phyloP scores from a whole-genome alignment of 2,888 invertebrate species.

The Onthophagus sagittarius region DNA sequence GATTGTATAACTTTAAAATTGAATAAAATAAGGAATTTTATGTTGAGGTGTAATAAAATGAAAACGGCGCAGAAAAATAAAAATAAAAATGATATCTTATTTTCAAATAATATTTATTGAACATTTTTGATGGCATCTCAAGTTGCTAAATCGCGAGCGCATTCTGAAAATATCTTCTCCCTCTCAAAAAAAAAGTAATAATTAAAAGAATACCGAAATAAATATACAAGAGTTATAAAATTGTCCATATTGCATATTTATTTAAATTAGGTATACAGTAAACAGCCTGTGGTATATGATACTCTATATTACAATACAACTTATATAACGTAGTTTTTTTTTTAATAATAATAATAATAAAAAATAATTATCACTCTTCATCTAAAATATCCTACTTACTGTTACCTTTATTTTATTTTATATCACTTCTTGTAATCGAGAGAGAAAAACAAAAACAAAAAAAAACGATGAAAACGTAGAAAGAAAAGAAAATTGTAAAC shows the following conservation, averaged over 20 bases:
- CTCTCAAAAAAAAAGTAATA: slow-evolving; percentile 19
- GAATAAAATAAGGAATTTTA: too few species aligned
- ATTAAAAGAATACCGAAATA: slow-evolving; percentile 15
- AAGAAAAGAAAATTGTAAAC: slow-evolving; percentile 16
- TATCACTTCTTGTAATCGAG: slow-evolving; percentile 18
- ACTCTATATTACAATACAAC: slow-evolving; percentile 33
- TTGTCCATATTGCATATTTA: slow-evolving; percentile 42
- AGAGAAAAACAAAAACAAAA: slow-evolving; percentile 17
- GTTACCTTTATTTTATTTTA: slow-evolving; percentile 14
- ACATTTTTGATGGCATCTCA: slow-evolving; percentile 36
- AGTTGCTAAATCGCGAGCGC: slow-evolving; percentile 29
- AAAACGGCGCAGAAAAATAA: neutral
- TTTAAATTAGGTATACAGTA: slow-evolving; percentile 42
- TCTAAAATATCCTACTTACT: slow-evolving; percentile 31
- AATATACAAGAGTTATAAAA: slow-evolving; percentile 26
- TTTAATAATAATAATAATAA: slow-evolving; percentile 29
- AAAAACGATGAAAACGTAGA: slow-evolving; percentile 15
- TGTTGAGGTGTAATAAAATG: too few species aligned
- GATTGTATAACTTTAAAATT: too few species aligned
- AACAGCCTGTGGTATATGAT: slow-evolving; percentile 40
- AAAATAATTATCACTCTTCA: slow-evolving; percentile 27
- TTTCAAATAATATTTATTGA: slow-evolving; percentile 31
- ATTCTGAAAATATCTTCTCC: neutral
- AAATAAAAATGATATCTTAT: slow-evolving; percentile 14
- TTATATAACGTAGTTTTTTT: slow-evolving; percentile 30